Conservation (phyloP, 1,140 invertebrate genomes). For the Bombus turneri region DNA sequence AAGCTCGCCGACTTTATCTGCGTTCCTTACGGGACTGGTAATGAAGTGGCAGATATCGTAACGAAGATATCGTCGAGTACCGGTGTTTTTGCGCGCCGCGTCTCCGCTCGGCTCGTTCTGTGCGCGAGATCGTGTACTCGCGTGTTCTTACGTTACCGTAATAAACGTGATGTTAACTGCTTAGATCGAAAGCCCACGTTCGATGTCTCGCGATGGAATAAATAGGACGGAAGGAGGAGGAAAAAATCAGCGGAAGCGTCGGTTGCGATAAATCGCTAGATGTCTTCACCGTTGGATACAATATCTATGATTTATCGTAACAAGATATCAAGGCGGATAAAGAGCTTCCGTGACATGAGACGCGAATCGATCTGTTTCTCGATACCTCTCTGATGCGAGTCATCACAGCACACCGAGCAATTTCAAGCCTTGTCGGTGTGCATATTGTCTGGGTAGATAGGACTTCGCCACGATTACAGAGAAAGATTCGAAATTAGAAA, state of each 20-base stretch:
- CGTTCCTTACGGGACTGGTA: constrained; percentile 39
- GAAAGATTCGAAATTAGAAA: too few species aligned
- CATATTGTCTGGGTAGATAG: too few species aligned
- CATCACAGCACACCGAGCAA: too few species aligned
- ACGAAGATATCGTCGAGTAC: constrained; percentile 22
- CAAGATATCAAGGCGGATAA: neutral
- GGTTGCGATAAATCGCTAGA: neutral
- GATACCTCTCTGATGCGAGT: neutral
- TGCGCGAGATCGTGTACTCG: neutral
- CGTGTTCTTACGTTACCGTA: neutral
- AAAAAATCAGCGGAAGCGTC: neutral
- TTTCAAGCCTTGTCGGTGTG: neutral
- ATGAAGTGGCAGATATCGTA: constrained; percentile 43
- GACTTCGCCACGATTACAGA: too few species aligned
- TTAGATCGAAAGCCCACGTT: neutral
- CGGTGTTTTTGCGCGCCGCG: constrained; percentile 4
- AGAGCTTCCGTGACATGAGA: neutral
- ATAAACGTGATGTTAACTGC: neutral
- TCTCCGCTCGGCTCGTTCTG: neutral
- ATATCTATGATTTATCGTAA: constrained; percentile 5
- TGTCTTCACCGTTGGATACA: neutral
- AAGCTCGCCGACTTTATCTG: constrained; percentile 7
- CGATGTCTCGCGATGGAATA: neutral
- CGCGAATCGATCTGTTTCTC: neutral
- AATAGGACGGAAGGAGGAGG: neutral